phyloP scores from a whole-genome alignment of 2,888 invertebrate species.

The Dicycla oo region DNA sequence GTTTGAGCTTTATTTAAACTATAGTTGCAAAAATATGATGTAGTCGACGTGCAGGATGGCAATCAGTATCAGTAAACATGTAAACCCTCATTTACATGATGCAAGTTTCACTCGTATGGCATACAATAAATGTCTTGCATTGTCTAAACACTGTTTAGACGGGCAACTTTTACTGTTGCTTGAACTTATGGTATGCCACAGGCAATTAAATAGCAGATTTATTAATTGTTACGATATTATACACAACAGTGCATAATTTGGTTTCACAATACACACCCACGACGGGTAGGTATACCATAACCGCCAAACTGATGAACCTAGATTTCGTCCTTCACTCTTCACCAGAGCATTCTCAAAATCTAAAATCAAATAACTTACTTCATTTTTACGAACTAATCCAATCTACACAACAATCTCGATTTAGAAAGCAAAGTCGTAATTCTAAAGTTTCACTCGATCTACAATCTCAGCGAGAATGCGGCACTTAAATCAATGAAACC shows the following conservation, averaged over 20 bases:
- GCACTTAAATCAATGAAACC: constrained; percentile 54
- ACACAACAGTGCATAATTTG: background rate
- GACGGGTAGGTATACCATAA: background rate
- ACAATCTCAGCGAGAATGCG: constrained; percentile 29
- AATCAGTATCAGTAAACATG: background rate
- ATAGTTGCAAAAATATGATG: background rate
- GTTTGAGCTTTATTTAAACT: background rate
- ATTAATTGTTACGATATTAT: background rate
- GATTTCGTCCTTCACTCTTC: background rate
- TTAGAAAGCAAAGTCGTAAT: constrained; percentile 40
- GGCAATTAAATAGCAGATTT: too few relatives aligned
- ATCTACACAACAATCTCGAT: constrained; percentile 40
- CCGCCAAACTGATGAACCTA: background rate
- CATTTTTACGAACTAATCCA: constrained; percentile 25
- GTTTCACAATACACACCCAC: background rate
- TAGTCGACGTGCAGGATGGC: background rate
- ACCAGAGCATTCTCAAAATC: background rate
- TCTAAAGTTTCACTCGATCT: constrained; percentile 33
- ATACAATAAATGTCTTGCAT: too few relatives aligned
- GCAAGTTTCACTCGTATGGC: too few relatives aligned
- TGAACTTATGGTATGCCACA: too few relatives aligned
- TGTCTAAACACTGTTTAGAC: too few relatives aligned
- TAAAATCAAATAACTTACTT: constrained; percentile 1
- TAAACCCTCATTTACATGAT: background rate
- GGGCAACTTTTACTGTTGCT: too few relatives aligned